phyloP scores from a whole-genome alignment of 1,140 invertebrate species.

The Vanessa atalanta region DNA sequence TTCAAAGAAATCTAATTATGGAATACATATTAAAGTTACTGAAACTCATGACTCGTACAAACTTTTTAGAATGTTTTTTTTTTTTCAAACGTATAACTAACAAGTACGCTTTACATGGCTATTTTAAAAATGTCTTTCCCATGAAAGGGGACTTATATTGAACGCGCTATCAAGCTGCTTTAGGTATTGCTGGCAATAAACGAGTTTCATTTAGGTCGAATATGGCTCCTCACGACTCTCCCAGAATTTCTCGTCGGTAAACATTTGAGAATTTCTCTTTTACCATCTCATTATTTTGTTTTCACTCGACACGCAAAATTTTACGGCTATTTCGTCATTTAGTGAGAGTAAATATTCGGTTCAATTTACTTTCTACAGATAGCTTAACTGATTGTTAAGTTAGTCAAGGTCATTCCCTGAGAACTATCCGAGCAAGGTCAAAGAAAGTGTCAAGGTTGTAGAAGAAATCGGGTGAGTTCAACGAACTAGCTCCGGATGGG shows the following conservation, averaged over 20 bases:
- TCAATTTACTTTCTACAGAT: constrained; percentile 70
- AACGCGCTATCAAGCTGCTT: constrained; percentile 36
- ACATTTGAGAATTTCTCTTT: constrained; percentile 80
- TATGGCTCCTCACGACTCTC: constrained; percentile 69
- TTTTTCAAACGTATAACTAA: background rate
- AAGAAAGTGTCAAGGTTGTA: constrained; percentile 79
- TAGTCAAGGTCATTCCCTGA: constrained; percentile 63
- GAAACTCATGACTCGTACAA: background rate
- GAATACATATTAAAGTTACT: constrained; percentile 8
- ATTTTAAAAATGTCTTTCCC: constrained; percentile 42
- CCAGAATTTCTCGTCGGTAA: constrained; percentile 75
- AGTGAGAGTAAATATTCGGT: constrained; percentile 72
- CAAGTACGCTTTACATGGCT: background rate
- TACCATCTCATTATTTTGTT: constrained; percentile 77
- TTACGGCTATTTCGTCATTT: constrained; percentile 61
- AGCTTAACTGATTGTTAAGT: constrained; percentile 36
- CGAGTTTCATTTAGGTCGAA: constrained; percentile 72
- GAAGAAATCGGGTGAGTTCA: constrained; percentile 75
- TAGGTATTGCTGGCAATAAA: constrained; percentile 58
- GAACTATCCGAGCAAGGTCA: constrained; percentile 59
- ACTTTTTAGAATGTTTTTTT: background rate
- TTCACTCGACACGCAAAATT: constrained; percentile 74
- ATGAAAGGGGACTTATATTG: constrained; percentile 49
- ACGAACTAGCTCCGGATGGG: constrained; percentile 64
- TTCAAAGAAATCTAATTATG: constrained; percentile 70